Percentiles rank a stretch among this genome's conserved stretches.
phyloP scores from a whole-genome alignment of 2,888 invertebrate species.

The Herminia tarsipennalis region DNA sequence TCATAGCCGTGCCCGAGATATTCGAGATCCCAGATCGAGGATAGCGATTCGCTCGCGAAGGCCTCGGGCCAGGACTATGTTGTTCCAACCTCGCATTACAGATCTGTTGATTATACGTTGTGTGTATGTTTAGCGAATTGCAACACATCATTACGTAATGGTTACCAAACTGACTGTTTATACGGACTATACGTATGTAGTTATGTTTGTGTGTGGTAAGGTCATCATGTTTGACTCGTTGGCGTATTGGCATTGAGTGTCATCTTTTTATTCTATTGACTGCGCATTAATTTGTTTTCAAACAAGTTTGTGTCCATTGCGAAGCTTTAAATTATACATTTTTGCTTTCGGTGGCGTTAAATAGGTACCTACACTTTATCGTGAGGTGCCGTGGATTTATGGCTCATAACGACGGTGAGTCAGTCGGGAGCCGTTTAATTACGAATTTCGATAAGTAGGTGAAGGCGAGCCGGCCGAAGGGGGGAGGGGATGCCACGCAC shows the following conservation, averaged over 20 bases:
- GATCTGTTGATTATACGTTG: conserved; percentile 9
- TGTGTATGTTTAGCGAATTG: conserved; percentile 29
- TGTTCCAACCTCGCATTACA: conserved; percentile 1
- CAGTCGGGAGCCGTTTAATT: conserved; percentile 39
- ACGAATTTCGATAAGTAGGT: conserved; percentile 62
- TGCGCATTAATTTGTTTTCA: not conserved
- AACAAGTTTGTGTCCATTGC: conserved; percentile 8
- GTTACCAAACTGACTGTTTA: not conserved
- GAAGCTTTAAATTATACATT: conserved; percentile 20
- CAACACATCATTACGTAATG: conserved; percentile 22
- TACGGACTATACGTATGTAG: not conserved
- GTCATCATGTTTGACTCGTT: conserved; percentile 2
- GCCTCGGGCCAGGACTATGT: conserved; percentile 10
- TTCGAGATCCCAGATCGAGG: not conserved
- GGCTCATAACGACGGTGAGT: conserved; percentile 42
- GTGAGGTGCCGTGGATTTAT: conserved; percentile 30
- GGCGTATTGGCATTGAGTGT: conserved; percentile 4
- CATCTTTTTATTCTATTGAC: conserved; percentile 3
- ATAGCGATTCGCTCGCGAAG: not conserved
- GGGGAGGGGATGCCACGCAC: not conserved
- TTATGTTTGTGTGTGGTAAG: conserved; percentile 3
- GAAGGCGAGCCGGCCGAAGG: conserved; percentile 61
- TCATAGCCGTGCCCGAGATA: conserved; percentile 1
- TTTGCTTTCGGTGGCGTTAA: conserved; percentile 30
- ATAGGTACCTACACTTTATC: conserved; percentile 30